These are phyloP conservation scores for Alsophila aescularia DNA, from an alignment of 2,888 invertebrate species.

Conservation along the genomic window DNA sequence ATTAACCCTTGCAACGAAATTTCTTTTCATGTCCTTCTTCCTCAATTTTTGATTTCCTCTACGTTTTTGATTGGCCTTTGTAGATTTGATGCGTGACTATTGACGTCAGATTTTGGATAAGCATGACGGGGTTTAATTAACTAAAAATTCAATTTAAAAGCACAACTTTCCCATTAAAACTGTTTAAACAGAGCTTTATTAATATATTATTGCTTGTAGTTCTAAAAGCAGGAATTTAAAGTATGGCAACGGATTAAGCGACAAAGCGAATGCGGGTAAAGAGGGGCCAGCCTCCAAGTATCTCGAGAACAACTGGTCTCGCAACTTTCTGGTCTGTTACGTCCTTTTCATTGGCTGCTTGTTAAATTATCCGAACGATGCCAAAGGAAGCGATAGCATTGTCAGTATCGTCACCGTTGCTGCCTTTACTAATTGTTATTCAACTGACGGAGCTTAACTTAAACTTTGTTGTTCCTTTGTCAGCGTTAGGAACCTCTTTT, in stretches of 20 bases:
- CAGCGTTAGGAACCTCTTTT: constrained; percentile 34
- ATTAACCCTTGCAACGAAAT: constrained; percentile 51
- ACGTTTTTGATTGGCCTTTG: constrained; percentile 51
- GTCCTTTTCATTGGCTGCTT: constrained; percentile 55
- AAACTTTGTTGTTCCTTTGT: constrained; percentile 39
- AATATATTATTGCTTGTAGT: constrained; percentile 71
- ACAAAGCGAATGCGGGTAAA: constrained; percentile 76
- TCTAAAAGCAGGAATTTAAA: constrained; percentile 65
- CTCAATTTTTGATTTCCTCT: constrained; percentile 43
- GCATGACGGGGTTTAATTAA: constrained; percentile 56
- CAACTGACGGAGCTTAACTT: constrained; percentile 18
- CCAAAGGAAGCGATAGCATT: constrained; percentile 54
- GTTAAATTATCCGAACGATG: constrained; percentile 54
- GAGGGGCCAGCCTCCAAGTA: constrained; percentile 80
- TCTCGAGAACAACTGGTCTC: constrained; percentile 64
- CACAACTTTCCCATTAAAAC: constrained; percentile 64
- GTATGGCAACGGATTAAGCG: constrained; percentile 61
- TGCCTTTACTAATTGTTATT: constrained; percentile 30
- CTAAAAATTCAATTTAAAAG: constrained; percentile 41
- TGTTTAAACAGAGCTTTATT: constrained; percentile 52
- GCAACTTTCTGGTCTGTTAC: constrained; percentile 70
- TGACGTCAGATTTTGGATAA: constrained; percentile 49
- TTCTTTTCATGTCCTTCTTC: constrained; percentile 37
- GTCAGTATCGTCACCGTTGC: constrained; percentile 24
- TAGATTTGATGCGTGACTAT: constrained; percentile 26